phyloP scores from a whole-genome alignment of 2,888 invertebrate genomes.

The Oxyscelio sp. region DNA sequence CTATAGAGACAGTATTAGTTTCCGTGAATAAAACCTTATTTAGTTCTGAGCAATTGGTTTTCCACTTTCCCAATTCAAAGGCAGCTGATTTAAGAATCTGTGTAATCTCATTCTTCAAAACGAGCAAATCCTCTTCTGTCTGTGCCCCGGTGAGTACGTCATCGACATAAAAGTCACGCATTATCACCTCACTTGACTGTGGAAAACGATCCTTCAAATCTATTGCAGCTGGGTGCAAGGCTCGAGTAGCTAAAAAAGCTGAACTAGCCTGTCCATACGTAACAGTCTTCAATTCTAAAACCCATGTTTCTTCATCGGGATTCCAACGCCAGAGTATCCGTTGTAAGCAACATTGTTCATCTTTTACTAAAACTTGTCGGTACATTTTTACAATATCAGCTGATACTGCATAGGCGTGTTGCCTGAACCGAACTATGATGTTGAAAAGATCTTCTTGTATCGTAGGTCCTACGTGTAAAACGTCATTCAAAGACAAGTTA shows the following conservation, averaged over 20 bases:
- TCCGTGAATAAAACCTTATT: background rate
- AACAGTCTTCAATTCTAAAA: slow-evolving; percentile 48
- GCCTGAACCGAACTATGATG: slow-evolving; percentile 6
- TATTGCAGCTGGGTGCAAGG: slow-evolving; percentile 22
- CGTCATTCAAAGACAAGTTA: slow-evolving; percentile 28
- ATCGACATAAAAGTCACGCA: slow-evolving; percentile 46
- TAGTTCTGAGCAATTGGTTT: background rate
- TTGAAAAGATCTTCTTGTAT: slow-evolving; percentile 14
- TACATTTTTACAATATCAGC: too few species aligned
- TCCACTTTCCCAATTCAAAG: background rate
- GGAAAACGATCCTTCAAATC: slow-evolving; percentile 34
- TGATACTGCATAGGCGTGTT: slow-evolving; percentile 11
- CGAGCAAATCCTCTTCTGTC: background rate
- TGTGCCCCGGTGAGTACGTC: slow-evolving; percentile 36
- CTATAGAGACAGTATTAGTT: background rate
- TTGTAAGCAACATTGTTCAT: slow-evolving; percentile 71
- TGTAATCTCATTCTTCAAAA: background rate
- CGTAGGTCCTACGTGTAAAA: background rate
- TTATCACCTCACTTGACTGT: background rate
- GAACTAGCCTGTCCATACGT: slow-evolving; percentile 45
- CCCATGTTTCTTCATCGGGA: slow-evolving; percentile 30
- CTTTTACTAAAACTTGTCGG: too few species aligned
- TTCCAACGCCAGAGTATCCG: slow-evolving; percentile 78
- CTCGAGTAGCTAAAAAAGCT: slow-evolving; percentile 39
- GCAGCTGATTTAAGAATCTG: background rate